Base-by-base conservation (phyloP, 2,797 vertebrate genomes). In the Muscicapa striata region DNA sequence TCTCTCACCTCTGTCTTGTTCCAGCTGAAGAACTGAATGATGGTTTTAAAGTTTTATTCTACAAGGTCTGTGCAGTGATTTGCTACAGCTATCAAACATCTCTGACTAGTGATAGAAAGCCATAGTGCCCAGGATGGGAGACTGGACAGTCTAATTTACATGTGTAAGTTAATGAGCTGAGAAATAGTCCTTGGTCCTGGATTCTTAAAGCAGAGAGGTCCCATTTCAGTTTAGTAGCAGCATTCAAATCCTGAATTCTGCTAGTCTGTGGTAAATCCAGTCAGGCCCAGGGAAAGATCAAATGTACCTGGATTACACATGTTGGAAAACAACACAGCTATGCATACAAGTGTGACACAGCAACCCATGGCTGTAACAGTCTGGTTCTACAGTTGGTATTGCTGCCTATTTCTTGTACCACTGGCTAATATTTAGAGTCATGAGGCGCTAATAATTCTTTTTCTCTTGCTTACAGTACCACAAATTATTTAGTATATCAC, bases 51-150 rank as follows among this genome's bases (percentile, higher is more conserved):
- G 27, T 54, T 74, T 87, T 78, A 89, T 87, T 84, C 36, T 81
- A 57, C 94, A 94, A 91, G 84, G 81, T 91, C 92, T 94, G 48
- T 52, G 74, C 69, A 94, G 81, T 84, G 87, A 89, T 87, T 84
- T 89, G 36, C 74, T 74, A 59, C 5, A 10, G 74, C 78, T 78
- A 78, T 95, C 84, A 94, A 84, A 81, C 32, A 64, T 54, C 27
- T 91, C 45, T 87, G 66, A 87, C n/a, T 67, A 43, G 69, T 81
- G 78, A 87, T 59, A 89, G 61, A 92, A 92, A 90, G 81, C 32
- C 29, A 69, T n/a, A 74, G 41, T 63, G 54, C 51, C 78, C 74
- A 81, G 3, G 12, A 59, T 81, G 49, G 83, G 66, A 84, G 69
- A 91, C 45, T 67, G 57, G 78, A 77, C 74, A 78, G 49, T 40